A percentile compares a stretch with the other conserved stretches of the same genome.
Conservation (phyloP, 1,140 invertebrate species). For the Brachionus paranguensis region DNA sequence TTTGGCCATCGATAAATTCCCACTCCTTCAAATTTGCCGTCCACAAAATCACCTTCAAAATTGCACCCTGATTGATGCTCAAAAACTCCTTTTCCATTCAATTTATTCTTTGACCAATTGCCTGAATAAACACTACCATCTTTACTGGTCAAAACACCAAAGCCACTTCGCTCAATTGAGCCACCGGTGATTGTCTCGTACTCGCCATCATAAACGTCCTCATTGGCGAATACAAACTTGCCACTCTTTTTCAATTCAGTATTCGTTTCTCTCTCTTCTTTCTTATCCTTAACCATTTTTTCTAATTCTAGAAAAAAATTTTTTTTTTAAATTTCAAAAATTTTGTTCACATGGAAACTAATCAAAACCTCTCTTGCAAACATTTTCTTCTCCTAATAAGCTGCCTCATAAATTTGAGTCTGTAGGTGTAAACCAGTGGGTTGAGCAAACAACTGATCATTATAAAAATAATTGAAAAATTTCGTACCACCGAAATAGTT, state of each 20-base stretch:
- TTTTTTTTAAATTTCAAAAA: not conserved
- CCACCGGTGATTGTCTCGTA: not conserved
- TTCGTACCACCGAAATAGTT: not conserved
- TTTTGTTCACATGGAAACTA: not conserved
- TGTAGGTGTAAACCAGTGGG: not conserved
- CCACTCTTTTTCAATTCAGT: not conserved
- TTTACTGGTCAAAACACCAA: not conserved
- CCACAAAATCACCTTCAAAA: slow-evolving; percentile 29
- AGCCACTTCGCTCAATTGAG: not conserved
- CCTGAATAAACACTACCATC: slow-evolving; percentile 8
- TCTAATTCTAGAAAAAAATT: not conserved
- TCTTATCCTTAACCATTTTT: slow-evolving; percentile 27
- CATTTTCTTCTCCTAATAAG: not conserved
- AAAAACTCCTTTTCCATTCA: slow-evolving; percentile 28
- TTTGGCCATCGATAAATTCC: slow-evolving; percentile 6
- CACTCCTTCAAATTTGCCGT: slow-evolving; percentile 16
- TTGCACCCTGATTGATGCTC: not conserved
- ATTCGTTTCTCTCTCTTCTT: slow-evolving; percentile 1
- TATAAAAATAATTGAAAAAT: slow-evolving; percentile 2
- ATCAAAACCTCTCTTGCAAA: not conserved
- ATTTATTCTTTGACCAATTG: slow-evolving; percentile 5
- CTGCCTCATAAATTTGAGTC: not conserved
- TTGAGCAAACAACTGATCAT: slow-evolving; percentile 8
- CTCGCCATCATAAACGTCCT: slow-evolving; percentile 33
- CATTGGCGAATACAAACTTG: slow-evolving; percentile 37